A percentile compares a stretch with the other conserved stretches of the same genome.
Conservation (phyloP, 2,113 vertebrate genomes). For the Platycercus adscitus region DNA sequence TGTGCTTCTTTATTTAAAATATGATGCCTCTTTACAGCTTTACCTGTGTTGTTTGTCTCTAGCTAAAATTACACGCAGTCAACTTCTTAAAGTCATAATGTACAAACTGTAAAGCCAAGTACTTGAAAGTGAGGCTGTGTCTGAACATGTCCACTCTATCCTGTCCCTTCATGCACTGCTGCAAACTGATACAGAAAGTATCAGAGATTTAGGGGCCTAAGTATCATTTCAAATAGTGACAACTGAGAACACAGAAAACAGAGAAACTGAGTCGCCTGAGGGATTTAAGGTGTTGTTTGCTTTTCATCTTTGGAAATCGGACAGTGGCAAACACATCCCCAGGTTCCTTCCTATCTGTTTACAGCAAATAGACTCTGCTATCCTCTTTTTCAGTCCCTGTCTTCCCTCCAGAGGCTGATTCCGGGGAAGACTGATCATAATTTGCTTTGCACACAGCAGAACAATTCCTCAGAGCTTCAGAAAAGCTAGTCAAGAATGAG, state of each 20-base stretch:
- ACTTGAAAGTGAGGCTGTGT: background rate
- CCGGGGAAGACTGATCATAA: background rate
- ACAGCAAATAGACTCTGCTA: fast-evolving
- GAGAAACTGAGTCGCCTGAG: background rate
- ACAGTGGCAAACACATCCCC: background rate
- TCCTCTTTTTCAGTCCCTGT: background rate
- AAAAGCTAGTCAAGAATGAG: background rate
- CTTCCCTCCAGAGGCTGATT: background rate
- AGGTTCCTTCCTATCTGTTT: background rate
- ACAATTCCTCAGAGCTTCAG: background rate
- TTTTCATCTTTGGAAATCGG: background rate
- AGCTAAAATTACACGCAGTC: background rate
- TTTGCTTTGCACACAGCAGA: background rate
- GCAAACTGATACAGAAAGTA: background rate
- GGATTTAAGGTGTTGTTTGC: background rate
- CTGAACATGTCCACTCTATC: background rate
- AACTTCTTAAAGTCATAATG: background rate
- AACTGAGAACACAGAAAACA: background rate
- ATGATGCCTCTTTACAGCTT: background rate
- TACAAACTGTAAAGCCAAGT: background rate
- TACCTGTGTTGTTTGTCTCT: background rate
- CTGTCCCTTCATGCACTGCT: background rate
- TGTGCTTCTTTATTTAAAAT: background rate
- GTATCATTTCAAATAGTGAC: background rate
- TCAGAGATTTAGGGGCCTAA: background rate